Conservation (phyloP, 2,888 invertebrate genomes). For the Sceliomorpha sp. region DNA sequence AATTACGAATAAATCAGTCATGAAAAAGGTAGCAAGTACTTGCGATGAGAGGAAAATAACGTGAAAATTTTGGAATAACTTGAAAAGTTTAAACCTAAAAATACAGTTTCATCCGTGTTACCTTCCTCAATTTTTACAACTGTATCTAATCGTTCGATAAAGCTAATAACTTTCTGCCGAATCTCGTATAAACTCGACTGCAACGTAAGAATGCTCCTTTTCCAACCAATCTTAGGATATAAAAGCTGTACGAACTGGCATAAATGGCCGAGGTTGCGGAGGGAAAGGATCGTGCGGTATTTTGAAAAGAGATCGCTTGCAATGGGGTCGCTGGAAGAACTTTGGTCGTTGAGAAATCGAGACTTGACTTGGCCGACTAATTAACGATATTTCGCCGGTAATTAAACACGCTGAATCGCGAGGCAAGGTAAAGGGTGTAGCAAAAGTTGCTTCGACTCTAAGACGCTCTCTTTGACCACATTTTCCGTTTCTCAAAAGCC, state of each 20-base stretch:
- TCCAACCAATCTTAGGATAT: constrained; percentile 32
- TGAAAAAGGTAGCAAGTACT: no score
- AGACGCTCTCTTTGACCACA: constrained; percentile 70
- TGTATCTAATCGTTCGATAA: no score
- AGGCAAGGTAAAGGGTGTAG: constrained; percentile 64
- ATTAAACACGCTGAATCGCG: constrained; percentile 76
- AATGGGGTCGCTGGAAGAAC: constrained; percentile 57
- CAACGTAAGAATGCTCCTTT: no score
- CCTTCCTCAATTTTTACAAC: no score
- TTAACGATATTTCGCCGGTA: constrained; percentile 79
- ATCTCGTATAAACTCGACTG: no score
- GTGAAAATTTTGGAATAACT: no score
- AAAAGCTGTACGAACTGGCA: constrained; percentile 13
- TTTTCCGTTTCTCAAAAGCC: constrained; percentile 70
- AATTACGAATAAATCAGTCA: no score
- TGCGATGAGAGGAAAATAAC: no score
- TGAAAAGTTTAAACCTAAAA: no score
- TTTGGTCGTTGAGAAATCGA: constrained; percentile 56
- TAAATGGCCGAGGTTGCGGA: constrained; percentile 25
- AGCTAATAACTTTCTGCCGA: no score
- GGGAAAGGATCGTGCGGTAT: constrained; percentile 50
- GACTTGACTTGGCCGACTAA: constrained; percentile 64
- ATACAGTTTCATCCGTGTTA: no score
- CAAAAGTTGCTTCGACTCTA: constrained; percentile 66
- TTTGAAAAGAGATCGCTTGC: constrained; percentile 59